A percentile compares a stretch with the other conserved stretches of the same genome.
These are phyloP conservation scores for Melolontha melolontha DNA, from an alignment of 2,888 invertebrate species.

Conservation along the genomic window DNA sequence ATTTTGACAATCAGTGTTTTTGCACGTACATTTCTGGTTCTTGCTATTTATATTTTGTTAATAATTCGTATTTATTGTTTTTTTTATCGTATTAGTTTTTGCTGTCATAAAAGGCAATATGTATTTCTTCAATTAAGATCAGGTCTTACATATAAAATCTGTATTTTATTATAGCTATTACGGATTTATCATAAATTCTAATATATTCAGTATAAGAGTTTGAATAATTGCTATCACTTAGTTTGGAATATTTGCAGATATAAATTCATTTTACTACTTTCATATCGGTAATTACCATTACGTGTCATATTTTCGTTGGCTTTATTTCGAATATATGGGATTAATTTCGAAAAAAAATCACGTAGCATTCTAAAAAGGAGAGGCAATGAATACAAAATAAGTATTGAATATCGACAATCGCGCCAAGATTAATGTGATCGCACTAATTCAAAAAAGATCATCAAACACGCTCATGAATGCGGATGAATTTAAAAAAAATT, in stretches of 20 bases:
- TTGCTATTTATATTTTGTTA: no score
- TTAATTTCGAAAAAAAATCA: constrained; percentile 11
- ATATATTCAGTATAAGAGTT: no score
- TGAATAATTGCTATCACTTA: no score
- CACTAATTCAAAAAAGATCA: constrained; percentile 30
- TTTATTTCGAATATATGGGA: constrained; percentile 4
- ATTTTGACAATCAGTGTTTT: no score
- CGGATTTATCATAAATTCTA: no score
- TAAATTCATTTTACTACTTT: neutral
- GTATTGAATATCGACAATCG: constrained; percentile 28
- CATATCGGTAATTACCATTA: constrained; percentile 1
- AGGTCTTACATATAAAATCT: no score
- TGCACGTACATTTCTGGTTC: no score
- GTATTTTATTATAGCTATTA: no score
- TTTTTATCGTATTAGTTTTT: no score
- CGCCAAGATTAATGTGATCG: constrained; percentile 1
- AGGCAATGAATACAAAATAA: constrained; percentile 29
- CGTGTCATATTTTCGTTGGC: neutral
- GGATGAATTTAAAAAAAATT: constrained; percentile 14
- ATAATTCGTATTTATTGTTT: no score
- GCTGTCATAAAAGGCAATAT: no score
- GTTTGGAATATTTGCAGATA: neutral
- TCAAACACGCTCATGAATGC: constrained; percentile 8
- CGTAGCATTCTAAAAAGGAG: constrained; percentile 32
- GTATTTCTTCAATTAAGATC: no score